Conservation (phyloP, 37 sponge, comb jelly and placozoan genomes). For the Dysidea cf. avara region DNA sequence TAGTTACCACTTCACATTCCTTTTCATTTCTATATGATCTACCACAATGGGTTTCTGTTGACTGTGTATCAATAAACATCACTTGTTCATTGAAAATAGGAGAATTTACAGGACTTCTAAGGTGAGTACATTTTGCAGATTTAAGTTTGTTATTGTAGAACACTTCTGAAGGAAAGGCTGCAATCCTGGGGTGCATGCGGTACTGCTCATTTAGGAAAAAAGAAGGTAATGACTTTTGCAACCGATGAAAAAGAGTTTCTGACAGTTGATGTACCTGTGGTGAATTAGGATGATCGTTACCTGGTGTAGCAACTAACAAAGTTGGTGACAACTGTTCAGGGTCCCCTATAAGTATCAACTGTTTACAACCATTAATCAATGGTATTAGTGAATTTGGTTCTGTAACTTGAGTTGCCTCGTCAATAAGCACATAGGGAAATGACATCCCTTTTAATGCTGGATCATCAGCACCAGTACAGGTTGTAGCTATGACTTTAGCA, state of each 20-base stretch:
- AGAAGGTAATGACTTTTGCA: slow-evolving; percentile 26
- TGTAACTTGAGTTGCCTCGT: slow-evolving; percentile 72
- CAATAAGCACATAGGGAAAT: slow-evolving; percentile 64
- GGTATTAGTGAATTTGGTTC: slow-evolving; percentile 62
- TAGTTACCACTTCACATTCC: slow-evolving; percentile 52
- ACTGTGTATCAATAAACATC: slow-evolving; percentile 52
- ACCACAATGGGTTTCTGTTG: slow-evolving; percentile 24
- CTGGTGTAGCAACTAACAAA: slow-evolving; percentile 4
- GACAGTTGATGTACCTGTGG: slow-evolving; percentile 17
- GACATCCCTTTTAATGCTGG: slow-evolving; percentile 31
- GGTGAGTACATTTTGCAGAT: slow-evolving; percentile 3
- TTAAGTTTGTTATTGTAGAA: slow-evolving; percentile 67
- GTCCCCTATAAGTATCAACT: slow-evolving; percentile 76
- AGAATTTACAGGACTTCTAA: background rate
- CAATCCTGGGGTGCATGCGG: slow-evolving; percentile 74
- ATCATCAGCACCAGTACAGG: slow-evolving; percentile 67
- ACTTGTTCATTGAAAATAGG: slow-evolving; percentile 20
- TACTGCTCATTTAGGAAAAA: slow-evolving; percentile 65
- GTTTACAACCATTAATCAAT: slow-evolving; percentile 42
- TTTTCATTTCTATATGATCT: slow-evolving; percentile 46
- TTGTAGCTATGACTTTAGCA: slow-evolving; percentile 60
- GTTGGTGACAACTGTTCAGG: slow-evolving; percentile 67
- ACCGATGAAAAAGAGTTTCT: slow-evolving; percentile 70
- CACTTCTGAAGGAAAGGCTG: slow-evolving; percentile 46
- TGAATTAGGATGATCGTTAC: background rate